Evolutionary conservation across 2,888 invertebrate species (phyloP).

Genomic region (Chrysina gloriosa): DNA sequence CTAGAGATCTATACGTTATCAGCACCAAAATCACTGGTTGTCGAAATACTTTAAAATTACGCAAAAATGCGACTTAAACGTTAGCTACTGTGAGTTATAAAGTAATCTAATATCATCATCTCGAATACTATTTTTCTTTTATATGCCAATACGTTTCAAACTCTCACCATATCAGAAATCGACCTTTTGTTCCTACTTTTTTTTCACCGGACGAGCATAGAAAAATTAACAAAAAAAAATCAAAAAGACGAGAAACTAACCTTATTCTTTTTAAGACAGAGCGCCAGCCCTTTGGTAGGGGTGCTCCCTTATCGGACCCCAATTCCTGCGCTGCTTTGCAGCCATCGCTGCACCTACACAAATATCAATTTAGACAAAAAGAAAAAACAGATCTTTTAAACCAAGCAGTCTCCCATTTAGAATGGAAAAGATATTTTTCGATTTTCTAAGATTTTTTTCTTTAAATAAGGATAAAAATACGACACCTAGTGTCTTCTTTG

Average conservation of each 20-base stretch:
- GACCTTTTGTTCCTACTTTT: neutral
- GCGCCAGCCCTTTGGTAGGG: conserved; percentile 97
- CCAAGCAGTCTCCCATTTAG: conserved; percentile 40
- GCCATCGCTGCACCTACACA: conserved; percentile 82
- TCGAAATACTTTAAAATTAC: neutral
- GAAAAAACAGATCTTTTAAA: conserved; percentile 8
- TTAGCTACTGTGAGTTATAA: neutral
- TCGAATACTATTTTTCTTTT: neutral
- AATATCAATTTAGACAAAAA: conserved; percentile 55
- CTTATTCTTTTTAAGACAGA: conserved; percentile 70
- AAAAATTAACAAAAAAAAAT: neutral
- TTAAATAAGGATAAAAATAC: neutral
- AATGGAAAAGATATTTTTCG: conserved; percentile 15
- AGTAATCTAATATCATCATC: neutral
- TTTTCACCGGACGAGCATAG: neutral
- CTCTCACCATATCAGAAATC: neutral
- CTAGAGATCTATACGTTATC: conserved; percentile 1
- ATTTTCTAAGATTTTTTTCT: neutral
- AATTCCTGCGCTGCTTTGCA: conserved; percentile 83
- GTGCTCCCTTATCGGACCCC: conserved; percentile 94
- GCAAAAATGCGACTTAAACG: neutral
- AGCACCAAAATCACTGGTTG: conserved; percentile 13
- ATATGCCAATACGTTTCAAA: conserved; percentile 25
- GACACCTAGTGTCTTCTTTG: neutral
- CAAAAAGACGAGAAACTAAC: conserved; percentile 58